These are phyloP conservation scores for Formica selysi DNA, from an alignment of 1,140 invertebrate genomes.

Conservation along the genomic window DNA sequence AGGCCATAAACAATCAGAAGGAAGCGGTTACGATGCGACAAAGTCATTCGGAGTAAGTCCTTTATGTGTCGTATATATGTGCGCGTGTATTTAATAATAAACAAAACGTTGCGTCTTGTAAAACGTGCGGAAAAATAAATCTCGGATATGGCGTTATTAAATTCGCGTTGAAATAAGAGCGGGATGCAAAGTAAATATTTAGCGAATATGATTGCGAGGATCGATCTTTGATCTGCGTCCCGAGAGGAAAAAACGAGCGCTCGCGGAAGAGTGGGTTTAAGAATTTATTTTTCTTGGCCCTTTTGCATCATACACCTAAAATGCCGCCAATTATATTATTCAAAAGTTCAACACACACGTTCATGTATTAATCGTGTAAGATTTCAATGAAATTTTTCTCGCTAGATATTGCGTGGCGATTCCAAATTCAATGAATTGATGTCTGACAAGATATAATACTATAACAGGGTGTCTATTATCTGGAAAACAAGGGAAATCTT, in stretches of 20 bases:
- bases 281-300: background rate
- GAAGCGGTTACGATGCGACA: conserved; percentile 21
- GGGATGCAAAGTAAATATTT: background rate
- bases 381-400: background rate
- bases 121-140: background rate
- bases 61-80: too few species aligned
- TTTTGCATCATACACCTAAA: background rate
- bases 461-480: too few species aligned
- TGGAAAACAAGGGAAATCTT: too few species aligned
- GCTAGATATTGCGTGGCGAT: background rate
- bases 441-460: background rate
- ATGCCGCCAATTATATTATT: background rate
- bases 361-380: too few species aligned
- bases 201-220: background rate
- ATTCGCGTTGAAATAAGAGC: background rate
- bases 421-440: conserved; percentile 18
- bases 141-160: background rate
- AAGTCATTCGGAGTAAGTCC: background rate
- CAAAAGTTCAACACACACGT: background rate
- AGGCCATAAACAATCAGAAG: conserved; percentile 12
- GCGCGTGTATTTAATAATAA: background rate
- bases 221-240: background rate
- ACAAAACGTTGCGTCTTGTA: background rate
- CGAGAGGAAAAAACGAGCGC: background rate
- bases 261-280: background rate